These are phyloP conservation scores for Acromyrmex heyeri DNA, from an alignment of 1,140 invertebrate genomes.

Conservation along the genomic window DNA sequence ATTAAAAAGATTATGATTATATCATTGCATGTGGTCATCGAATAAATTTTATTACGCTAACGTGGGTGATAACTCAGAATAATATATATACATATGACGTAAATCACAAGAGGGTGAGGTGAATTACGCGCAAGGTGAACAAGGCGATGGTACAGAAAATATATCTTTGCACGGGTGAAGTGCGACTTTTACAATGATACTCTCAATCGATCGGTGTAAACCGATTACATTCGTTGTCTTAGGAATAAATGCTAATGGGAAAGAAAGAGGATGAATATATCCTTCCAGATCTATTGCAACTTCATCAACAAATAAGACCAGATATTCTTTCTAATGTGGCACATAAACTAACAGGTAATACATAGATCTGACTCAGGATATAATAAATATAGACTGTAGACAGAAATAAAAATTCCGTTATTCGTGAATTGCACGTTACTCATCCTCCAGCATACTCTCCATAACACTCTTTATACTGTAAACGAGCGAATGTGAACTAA, in stretches of 20 bases:
- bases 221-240: constrained; percentile 45
- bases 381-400: constrained; percentile 36
- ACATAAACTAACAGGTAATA: not conserved
- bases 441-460: not conserved
- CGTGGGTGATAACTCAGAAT: not conserved
- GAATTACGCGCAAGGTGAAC: constrained; percentile 19
- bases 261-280: not conserved
- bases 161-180: constrained; percentile 23
- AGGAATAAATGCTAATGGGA: not conserved
- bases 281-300: not conserved
- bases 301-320: not conserved
- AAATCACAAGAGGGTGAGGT: not conserved
- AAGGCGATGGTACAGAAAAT: constrained; percentile 37
- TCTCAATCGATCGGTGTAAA: constrained; percentile 7
- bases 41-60: constrained; percentile 48
- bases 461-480: not conserved
- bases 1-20: not conserved
- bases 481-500: not conserved
- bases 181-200: not conserved
- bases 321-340: constrained; percentile 14
- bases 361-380: constrained; percentile 2
- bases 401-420: constrained; percentile 7
- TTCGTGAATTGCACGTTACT: constrained; percentile 39
- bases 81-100: constrained; percentile 35
- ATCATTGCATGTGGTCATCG: not conserved